Evolutionary conservation across 2,888 invertebrate genomes (phyloP), one percentile per base, ranked within the genome.

Genomic region (Sphinx pinastri): DNA sequence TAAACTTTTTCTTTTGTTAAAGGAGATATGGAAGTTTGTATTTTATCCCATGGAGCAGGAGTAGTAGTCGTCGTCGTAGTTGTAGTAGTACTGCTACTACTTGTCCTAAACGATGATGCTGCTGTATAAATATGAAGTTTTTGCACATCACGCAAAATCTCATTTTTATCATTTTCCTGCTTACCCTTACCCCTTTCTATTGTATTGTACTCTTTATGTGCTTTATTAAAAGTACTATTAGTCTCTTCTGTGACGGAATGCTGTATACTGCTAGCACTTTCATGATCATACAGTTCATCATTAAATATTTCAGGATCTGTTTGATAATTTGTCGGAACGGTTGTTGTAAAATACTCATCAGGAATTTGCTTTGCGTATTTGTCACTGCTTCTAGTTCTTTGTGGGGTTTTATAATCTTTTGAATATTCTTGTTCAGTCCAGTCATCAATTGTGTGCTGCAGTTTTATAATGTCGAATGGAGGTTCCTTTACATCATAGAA

Each of bases 401-500:
- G 94, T 2, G 93, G 89, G 16, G 89, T 77, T 74, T 93, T 94
- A 71, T 90, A 87, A 73, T 88, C 88, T 71, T 94, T 94, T 0
- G 96, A 95, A 84, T 95, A 97, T 78, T 96, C 96, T 88, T 96
- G 96, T 78, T 96, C 96, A 0, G 97, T 98, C 98, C 98, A 98
- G 74, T 96, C 96, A 79, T 98, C 97, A 71, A 98, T 98, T 77
- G 97, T 97, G 77, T 97, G 97, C 83, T 97, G 97, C 54, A 98
- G 89, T 81, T 96, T 95, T 14, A 95, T 95, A 14, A 97, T 95
- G 82, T 97, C 97, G 78, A 97, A 96, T 0, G 95, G 94, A 49
- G 94, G 94, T 75, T 95, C 95, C 72, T 91, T 93, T 0, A 90
- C 88, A 73, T 93, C 93, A 71, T 93, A 92, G 12, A 90, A 78